Evolutionary conservation across 2,113 vertebrate genomes (phyloP).

Genomic region (Xerus inauris): DNA sequence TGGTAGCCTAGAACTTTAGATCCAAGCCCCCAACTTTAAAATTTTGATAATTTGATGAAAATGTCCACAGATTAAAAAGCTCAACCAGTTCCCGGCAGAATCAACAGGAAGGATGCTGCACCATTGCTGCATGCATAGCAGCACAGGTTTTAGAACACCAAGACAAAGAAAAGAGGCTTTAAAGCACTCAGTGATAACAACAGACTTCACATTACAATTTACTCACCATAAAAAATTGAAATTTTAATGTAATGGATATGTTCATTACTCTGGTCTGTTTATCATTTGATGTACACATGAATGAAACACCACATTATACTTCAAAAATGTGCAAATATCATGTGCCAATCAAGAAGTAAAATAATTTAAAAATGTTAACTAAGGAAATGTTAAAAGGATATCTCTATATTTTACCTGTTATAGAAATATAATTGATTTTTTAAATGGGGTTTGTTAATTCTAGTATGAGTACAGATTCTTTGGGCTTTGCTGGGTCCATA

Average conservation of each 20-base stretch:
- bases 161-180: neutral
- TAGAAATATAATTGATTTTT: neutral
- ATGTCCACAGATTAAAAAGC: neutral
- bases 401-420: neutral
- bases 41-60: neutral
- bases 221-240: neutral
- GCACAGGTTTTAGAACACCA: neutral
- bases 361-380: neutral
- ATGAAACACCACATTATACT: neutral
- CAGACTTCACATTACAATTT: no score
- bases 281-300: neutral
- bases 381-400: neutral
- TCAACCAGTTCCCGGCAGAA: neutral
- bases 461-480: neutral
- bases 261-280: neutral
- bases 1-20: neutral
- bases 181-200: neutral
- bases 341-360: neutral
- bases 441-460: neutral
- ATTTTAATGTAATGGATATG: neutral
- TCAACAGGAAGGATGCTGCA: neutral
- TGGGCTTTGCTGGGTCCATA: neutral
- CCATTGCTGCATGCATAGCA: neutral
- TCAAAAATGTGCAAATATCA: neutral
- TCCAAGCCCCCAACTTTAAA: neutral